phyloP scores from a whole-genome alignment of 1,140 invertebrate genomes.

The Sycophaga agraensis region DNA sequence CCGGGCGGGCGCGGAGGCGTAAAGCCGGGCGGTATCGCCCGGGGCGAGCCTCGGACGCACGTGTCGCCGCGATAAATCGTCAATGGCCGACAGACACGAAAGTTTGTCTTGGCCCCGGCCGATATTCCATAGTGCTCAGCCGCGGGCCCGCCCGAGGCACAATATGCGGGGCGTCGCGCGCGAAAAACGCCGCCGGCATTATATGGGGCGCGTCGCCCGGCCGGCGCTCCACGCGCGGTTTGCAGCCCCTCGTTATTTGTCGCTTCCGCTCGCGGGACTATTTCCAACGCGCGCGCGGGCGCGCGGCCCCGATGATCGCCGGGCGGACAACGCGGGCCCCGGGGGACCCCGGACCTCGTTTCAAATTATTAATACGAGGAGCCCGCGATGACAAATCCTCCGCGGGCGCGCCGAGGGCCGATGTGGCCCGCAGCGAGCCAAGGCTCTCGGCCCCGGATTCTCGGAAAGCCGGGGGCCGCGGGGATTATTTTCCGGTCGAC shows the following conservation, averaged over 20 bases:
- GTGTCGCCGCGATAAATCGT: constrained; percentile 57
- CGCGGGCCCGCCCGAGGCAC: neutral
- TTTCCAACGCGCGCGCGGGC: constrained; percentile 41
- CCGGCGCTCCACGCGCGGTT: constrained; percentile 49
- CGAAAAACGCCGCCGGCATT: constrained; percentile 40
- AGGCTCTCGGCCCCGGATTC: too few relatives aligned
- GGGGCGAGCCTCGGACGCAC: constrained; percentile 37
- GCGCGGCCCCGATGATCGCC: constrained; percentile 6
- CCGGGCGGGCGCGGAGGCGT: neutral
- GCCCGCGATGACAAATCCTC: too few relatives aligned
- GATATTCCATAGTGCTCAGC: too few relatives aligned
- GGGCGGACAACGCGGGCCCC: constrained; percentile 30
- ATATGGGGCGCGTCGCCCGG: constrained; percentile 53
- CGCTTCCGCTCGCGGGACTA: constrained; percentile 53
- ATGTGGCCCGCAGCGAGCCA: neutral
- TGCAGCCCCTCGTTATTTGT: constrained; percentile 55
- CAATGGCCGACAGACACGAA: constrained; percentile 41
- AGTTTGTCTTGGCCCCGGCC: constrained; percentile 53
- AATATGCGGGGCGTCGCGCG: constrained; percentile 38
- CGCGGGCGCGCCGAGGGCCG: too few relatives aligned
- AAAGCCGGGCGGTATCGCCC: neutral
- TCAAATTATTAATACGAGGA: too few relatives aligned
- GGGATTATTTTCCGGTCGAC: too few relatives aligned
- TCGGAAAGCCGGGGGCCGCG: too few relatives aligned
- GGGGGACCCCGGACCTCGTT: too few relatives aligned